Evolutionary conservation across 2,113 vertebrate species (phyloP).

Genomic region (Tragulus kanchil): DNA sequence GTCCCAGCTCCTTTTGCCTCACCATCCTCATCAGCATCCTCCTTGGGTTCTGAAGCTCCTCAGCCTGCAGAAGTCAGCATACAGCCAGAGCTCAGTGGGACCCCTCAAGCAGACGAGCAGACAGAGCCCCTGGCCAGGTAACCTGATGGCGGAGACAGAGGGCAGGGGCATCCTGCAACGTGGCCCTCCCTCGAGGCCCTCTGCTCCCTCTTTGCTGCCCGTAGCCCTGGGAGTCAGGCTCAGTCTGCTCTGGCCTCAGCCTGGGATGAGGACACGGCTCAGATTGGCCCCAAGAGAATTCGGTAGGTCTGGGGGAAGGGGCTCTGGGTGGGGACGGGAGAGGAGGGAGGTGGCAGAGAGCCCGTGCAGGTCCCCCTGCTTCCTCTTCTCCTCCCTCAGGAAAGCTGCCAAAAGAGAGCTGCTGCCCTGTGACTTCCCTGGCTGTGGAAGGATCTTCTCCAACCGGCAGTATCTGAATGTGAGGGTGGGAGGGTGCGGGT

Average conservation of each 20-base stretch:
- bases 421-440: constrained; percentile 90
- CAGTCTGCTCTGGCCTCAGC: background rate
- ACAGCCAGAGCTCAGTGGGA: background rate
- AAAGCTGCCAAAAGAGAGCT: constrained; percentile 89
- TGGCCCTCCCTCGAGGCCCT: background rate
- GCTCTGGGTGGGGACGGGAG: background rate
- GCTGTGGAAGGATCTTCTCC: constrained; percentile 92
- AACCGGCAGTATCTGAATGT: constrained; percentile 92
- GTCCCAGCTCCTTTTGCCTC: background rate
- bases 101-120: background rate
- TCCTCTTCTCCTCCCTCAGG: constrained; percentile 73
- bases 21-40: background rate
- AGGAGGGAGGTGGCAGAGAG: background rate
- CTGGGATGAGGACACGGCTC: constrained; percentile 83
- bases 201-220: constrained; percentile 28
- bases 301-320: constrained; percentile 81
- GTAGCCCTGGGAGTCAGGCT: constrained; percentile 68
- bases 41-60: background rate
- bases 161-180: background rate
- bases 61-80: background rate
- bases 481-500: constrained; percentile 84
- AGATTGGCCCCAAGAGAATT: constrained; percentile 88
- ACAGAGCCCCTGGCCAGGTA: constrained; percentile 65
- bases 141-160: background rate
- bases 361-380: background rate